Conservation (phyloP, 2,113 vertebrate genomes). For the Microtus oregoni region DNA sequence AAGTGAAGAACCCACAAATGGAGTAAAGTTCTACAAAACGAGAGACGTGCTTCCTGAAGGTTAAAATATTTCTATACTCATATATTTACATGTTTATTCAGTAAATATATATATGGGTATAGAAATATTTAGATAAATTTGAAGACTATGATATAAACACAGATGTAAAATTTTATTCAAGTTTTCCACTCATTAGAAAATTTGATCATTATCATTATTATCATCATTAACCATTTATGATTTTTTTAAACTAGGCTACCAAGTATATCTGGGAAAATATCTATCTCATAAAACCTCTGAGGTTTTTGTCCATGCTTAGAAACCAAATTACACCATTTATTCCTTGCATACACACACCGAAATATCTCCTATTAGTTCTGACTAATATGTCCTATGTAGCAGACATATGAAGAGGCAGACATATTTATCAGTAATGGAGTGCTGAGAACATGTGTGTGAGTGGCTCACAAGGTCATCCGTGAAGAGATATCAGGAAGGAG, state of each 20-base stretch:
- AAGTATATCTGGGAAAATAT: background rate
- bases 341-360: background rate
- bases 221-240: background rate
- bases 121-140: background rate
- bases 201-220: background rate
- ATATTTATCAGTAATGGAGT: background rate
- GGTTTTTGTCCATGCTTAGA: background rate
- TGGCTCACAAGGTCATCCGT: background rate
- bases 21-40: background rate
- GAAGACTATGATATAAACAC: background rate
- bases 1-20: background rate
- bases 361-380: background rate
- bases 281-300: background rate
- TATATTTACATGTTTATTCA: too few relatives aligned
- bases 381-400: too few relatives aligned
- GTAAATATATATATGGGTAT: background rate
- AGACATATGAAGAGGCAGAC: background rate
- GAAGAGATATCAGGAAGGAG: background rate
- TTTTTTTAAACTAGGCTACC: background rate
- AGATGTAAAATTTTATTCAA: background rate
- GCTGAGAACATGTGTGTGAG: too few relatives aligned
- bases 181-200: background rate
- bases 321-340: background rate
- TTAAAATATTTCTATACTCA: background rate
- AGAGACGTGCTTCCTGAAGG: background rate